Evolutionary conservation across 2,113 vertebrate genomes (phyloP).

Genomic region (Silurus glanis): DNA sequence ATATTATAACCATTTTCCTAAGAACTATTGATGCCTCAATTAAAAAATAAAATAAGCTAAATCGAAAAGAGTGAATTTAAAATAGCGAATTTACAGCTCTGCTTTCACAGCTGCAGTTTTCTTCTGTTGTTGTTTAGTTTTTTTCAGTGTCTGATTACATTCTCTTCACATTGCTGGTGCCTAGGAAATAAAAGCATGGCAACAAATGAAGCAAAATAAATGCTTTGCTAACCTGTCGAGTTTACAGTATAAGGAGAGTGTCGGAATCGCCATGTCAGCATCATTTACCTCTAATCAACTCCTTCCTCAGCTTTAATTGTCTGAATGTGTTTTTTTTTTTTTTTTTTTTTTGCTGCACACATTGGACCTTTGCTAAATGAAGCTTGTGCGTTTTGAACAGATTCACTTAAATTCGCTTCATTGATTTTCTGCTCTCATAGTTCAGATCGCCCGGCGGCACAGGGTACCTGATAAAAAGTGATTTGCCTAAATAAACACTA

Average conservation of each 20-base stretch:
- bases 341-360: conserved; percentile 30
- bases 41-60: background rate
- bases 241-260: background rate
- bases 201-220: background rate
- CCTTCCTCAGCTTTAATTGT: conserved; percentile 44
- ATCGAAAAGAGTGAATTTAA: background rate
- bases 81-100: background rate
- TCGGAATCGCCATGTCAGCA: conserved; percentile 28
- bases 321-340: background rate
- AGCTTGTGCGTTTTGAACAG: conserved; percentile 30
- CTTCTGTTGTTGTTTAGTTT: background rate
- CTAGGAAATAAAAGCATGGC: background rate
- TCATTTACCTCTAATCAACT: conserved; percentile 40
- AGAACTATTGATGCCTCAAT: background rate
- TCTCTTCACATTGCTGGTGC: background rate
- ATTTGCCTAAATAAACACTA: conserved; percentile 36
- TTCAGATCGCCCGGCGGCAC: conserved; percentile 42
- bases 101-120: background rate
- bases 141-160: background rate
- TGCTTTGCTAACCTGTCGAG: background rate
- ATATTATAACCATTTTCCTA: background rate
- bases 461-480: conserved; percentile 34
- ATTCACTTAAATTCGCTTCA: conserved; percentile 51
- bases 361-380: conserved; percentile 36
- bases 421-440: conserved; percentile 50